Evolutionary conservation across 2,113 vertebrate genomes (phyloP).

Genomic region (Loxodonta africana): DNA sequence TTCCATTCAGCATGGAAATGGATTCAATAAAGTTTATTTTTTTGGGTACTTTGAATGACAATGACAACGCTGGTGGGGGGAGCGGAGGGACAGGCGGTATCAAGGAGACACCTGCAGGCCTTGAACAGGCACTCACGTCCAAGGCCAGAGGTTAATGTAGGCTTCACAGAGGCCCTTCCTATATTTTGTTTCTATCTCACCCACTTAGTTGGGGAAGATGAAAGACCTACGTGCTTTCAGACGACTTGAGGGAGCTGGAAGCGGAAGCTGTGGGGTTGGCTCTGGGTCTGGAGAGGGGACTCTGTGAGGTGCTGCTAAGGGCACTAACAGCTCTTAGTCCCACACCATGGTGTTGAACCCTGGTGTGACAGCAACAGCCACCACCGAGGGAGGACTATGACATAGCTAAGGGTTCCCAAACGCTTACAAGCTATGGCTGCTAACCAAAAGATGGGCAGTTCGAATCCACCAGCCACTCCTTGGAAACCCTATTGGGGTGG

Average conservation of each 20-base stretch:
- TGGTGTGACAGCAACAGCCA: not conserved
- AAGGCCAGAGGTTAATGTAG: not conserved
- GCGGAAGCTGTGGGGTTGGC: not conserved
- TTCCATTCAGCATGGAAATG: conserved; percentile 75
- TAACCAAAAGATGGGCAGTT: too few species aligned
- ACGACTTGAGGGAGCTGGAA: fast-evolving
- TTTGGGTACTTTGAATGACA: conserved; percentile 63
- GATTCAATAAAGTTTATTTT: conserved; percentile 68
- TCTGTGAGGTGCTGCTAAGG: not conserved
- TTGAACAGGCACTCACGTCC: not conserved
- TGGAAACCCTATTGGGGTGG: too few species aligned
- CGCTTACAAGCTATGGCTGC: too few species aligned
- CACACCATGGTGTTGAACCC: not conserved
- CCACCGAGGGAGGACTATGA: not conserved
- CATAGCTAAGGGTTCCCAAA: not conserved
- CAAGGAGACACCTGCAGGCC: not conserved
- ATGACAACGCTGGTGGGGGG: not conserved
- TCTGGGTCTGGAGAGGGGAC: not conserved
- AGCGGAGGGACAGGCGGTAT: not conserved
- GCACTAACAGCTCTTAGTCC: not conserved
- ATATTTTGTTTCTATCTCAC: not conserved
- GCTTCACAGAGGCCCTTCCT: not conserved
- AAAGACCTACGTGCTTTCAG: not conserved
- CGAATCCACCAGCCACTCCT: too few species aligned
- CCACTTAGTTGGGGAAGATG: not conserved